Percentiles rank a stretch among this genome's conserved stretches.
phyloP scores from a whole-genome alignment of 2,113 vertebrate genomes.

The Calidris pugnax region DNA sequence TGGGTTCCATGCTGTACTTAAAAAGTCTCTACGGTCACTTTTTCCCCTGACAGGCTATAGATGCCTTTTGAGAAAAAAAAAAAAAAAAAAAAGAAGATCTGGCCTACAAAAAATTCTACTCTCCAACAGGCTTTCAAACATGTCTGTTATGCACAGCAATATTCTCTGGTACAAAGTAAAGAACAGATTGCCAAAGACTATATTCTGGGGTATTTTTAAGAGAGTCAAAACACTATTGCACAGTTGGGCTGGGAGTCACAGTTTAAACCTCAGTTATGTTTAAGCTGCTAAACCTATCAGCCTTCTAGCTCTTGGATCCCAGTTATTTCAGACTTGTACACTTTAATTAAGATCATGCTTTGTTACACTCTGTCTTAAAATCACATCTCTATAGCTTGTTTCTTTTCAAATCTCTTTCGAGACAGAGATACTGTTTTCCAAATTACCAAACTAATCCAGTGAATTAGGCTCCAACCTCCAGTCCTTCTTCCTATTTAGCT shows the following conservation, averaged over 20 bases:
- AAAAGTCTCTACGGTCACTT: neutral
- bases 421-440: neutral
- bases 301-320: neutral
- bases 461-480: neutral
- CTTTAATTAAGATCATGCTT: neutral
- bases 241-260: neutral
- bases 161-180: neutral
- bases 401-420: neutral
- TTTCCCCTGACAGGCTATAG: neutral
- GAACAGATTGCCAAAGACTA: neutral
- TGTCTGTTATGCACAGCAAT: neutral
- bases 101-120: neutral
- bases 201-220: neutral
- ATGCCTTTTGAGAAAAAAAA: neutral
- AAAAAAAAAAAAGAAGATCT: neutral
- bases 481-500: neutral
- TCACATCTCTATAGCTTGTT: neutral
- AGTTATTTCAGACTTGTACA: neutral
- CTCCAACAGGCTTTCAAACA: neutral
- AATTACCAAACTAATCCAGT: neutral
- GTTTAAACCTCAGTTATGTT: neutral
- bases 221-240: neutral
- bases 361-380: neutral
- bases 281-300: neutral
- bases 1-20: neutral